phyloP scores from a whole-genome alignment of 2,888 invertebrate genomes.

The Limnephilus lunatus region DNA sequence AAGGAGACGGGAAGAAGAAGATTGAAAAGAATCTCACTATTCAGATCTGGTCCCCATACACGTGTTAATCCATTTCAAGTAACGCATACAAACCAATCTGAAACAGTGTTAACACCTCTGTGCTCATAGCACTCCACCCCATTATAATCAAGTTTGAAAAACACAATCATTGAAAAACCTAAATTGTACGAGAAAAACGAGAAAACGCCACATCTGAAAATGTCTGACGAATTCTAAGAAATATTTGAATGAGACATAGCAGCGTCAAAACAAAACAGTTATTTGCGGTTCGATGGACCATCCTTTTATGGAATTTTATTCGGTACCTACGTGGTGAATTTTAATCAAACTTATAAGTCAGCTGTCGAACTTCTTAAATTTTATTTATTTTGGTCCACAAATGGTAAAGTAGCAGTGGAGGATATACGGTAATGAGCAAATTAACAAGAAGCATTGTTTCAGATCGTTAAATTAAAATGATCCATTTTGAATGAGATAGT shows the following conservation, averaged over 20 bases:
- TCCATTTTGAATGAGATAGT: too few relatives aligned
- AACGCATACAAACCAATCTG: too few relatives aligned
- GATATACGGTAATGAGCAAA: background rate
- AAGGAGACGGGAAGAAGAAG: too few relatives aligned
- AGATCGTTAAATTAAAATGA: too few relatives aligned
- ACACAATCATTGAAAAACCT: too few relatives aligned
- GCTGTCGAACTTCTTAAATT: background rate
- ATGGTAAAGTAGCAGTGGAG: background rate
- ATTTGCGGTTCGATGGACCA: background rate
- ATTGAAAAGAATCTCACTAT: too few relatives aligned
- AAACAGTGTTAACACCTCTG: too few relatives aligned
- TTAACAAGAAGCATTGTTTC: background rate
- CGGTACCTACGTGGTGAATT: background rate
- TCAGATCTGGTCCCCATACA: too few relatives aligned
- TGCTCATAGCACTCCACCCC: too few relatives aligned
- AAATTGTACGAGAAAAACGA: too few relatives aligned
- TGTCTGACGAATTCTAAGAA: background rate
- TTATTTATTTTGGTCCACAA: background rate
- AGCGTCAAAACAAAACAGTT: constrained; percentile 8
- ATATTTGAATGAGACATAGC: background rate
- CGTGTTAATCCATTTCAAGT: too few relatives aligned
- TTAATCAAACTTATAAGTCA: background rate
- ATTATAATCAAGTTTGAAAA: too few relatives aligned
- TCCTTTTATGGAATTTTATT: background rate
- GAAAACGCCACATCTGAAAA: background rate